A percentile compares a stretch with the other conserved stretches of the same genome.
These are phyloP conservation scores for Eristalis pertinax DNA, from an alignment of 2,888 invertebrate genomes.

Conservation along the genomic window DNA sequence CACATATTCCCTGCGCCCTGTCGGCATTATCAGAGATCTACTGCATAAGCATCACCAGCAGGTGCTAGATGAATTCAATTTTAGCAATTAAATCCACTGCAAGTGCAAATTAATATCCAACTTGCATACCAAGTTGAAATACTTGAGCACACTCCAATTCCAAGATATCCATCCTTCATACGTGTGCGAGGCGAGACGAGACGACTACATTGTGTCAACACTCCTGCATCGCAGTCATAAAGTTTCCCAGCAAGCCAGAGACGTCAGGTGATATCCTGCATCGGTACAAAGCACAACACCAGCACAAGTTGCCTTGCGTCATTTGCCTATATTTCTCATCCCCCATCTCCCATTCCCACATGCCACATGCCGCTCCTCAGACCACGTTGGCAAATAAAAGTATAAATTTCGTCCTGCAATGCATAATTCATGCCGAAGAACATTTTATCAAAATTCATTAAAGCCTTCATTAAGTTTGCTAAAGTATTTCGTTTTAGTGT, in stretches of 20 bases:
- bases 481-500: conserved; percentile 68
- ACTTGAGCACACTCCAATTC: conserved; percentile 29
- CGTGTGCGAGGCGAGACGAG: background rate
- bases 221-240: conserved; percentile 45
- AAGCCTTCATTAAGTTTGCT: conserved; percentile 70
- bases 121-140: conserved; percentile 53
- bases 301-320: conserved; percentile 8
- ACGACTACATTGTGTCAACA: conserved; percentile 47
- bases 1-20: conserved; percentile 8
- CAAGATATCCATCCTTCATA: background rate
- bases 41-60: conserved; percentile 18
- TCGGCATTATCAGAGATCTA: background rate
- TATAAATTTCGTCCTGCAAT: conserved; percentile 64
- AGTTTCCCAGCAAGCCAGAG: conserved; percentile 47
- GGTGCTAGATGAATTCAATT: conserved; percentile 64
- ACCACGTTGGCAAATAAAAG: conserved; percentile 53
- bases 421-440: conserved; percentile 70
- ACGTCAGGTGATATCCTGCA: conserved; percentile 9
- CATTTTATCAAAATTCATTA: conserved; percentile 72
- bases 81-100: conserved; percentile 65
- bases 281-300: background rate
- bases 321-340: background rate
- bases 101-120: conserved; percentile 63
- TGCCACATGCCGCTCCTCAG: background rate
- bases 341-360: background rate